Base-by-base conservation (phyloP, 2,888 invertebrate genomes). In the Drosophila lutescens region DNA sequence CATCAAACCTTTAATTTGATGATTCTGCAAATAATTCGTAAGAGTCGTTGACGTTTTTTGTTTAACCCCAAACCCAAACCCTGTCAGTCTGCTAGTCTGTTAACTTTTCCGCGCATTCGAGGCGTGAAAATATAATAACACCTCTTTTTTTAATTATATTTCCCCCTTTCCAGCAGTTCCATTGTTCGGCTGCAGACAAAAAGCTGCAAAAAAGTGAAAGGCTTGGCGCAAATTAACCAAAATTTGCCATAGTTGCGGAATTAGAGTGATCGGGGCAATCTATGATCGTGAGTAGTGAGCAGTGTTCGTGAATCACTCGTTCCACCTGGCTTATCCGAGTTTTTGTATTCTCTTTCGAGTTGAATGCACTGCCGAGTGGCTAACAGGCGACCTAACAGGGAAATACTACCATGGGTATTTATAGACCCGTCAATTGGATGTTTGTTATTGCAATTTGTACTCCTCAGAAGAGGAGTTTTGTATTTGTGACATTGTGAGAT, bases 1-100 rank as follows among this genome's bases (percentile, higher is more conserved):
- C 88, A 85, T 85, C 89, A 86, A 86, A 86, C 86, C 87, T 89
- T 89, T 82, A 87, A 89, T 87, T 87, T 89, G 88, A 89, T 87
- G 89, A 89, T 88, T 88, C 86, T 86, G 88, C 89, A 88, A 87
- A 82, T 86, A 83, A 83, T 86, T 77, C 87, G 74, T 57, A 70
- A 75, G 72, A 88, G 86, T 82, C 86, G 83, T 83, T 88, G 88
- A 83, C 88, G 86, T 74, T 87, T 85, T 78, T 49, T 59, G 40
- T 58, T 46, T 60, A 26, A 44, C 40, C 10, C 36, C 47, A 26
- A 26, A 26, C 26, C 26, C 26, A 26, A 26, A 26, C 2, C 47
- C 49, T 23, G 51, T n/a, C 54, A 30, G 54, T 44, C 61, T 26
- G 26, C 46, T n/a, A 65, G 55, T 66, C 61, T 79, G 88, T 77